These are phyloP conservation scores for Otolemur garnettii DNA, from an alignment of 2,113 vertebrate genomes.

Conservation along the genomic window DNA sequence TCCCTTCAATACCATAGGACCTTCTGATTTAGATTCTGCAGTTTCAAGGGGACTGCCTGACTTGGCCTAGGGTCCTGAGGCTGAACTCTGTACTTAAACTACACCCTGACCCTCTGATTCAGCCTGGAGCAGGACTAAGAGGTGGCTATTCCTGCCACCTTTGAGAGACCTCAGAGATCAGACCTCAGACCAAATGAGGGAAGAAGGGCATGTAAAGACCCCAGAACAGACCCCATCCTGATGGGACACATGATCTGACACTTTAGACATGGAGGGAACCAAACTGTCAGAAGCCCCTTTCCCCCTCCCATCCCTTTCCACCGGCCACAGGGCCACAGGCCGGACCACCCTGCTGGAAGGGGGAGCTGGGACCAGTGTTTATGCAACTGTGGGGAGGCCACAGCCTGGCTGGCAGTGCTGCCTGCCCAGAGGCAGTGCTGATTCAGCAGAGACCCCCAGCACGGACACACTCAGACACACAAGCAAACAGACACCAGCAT, in stretches of 20 bases:
- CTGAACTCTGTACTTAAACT: neutral
- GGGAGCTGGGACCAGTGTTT: conserved; percentile 73
- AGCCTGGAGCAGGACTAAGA: neutral
- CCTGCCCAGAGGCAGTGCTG: conserved; percentile 17
- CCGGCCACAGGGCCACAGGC: conserved; percentile 1
- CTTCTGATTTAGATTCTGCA: neutral
- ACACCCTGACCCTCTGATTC: neutral
- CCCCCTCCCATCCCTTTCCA: neutral
- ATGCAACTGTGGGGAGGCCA: conserved; percentile 77
- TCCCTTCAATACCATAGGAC: neutral
- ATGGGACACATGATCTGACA: neutral
- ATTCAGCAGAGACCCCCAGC: conserved; percentile 70
- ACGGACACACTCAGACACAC: neutral
- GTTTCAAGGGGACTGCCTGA: neutral
- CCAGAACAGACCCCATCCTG: neutral
- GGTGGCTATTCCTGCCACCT: neutral
- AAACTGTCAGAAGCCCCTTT: neutral
- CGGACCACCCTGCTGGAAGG: conserved; percentile 77
- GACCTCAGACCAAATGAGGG: neutral
- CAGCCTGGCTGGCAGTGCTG: conserved; percentile 57
- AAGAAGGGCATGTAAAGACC: neutral
- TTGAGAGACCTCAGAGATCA: neutral
- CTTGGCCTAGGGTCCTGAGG: neutral
- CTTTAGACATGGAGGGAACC: neutral
- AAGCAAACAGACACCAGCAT: neutral